Conservation (phyloP, 2,888 invertebrate species). For the Helobdella robusta region DNA sequence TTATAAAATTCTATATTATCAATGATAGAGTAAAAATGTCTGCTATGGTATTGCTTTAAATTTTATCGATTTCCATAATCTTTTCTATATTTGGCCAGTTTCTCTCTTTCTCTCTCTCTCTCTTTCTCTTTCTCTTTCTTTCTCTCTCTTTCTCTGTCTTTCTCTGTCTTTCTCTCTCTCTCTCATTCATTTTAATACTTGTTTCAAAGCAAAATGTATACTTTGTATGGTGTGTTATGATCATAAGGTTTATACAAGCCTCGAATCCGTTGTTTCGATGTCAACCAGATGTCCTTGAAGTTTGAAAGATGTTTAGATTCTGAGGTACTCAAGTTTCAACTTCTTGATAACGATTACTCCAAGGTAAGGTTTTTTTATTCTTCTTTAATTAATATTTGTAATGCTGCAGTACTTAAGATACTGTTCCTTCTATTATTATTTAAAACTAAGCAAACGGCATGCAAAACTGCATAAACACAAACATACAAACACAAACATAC, state of each 20-base stretch:
- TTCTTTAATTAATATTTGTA: too few relatives aligned
- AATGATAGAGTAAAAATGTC: background rate
- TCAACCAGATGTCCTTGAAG: conserved; percentile 85
- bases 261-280: conserved; percentile 86
- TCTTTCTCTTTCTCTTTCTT: background rate
- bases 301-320: conserved; percentile 95
- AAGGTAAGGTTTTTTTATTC: conserved; percentile 62
- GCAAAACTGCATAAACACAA: too few relatives aligned
- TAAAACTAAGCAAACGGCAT: too few relatives aligned
- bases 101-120: background rate
- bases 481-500: too few relatives aligned
- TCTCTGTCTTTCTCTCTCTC: too few relatives aligned
- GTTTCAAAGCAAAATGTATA: too few relatives aligned
- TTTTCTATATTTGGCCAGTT: background rate
- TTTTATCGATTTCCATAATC: background rate
- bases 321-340: conserved; percentile 84
- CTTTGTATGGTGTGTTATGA: background rate
- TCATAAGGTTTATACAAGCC: conserved; percentile 75
- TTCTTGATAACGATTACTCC: conserved; percentile 87
- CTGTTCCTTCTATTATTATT: too few relatives aligned
- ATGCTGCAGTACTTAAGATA: too few relatives aligned
- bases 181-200: too few relatives aligned
- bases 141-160: too few relatives aligned
- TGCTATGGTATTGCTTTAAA: background rate
- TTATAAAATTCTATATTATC: background rate